Base-by-base conservation (phyloP, 1,140 invertebrate genomes). In the Apolygus lucorum region DNA sequence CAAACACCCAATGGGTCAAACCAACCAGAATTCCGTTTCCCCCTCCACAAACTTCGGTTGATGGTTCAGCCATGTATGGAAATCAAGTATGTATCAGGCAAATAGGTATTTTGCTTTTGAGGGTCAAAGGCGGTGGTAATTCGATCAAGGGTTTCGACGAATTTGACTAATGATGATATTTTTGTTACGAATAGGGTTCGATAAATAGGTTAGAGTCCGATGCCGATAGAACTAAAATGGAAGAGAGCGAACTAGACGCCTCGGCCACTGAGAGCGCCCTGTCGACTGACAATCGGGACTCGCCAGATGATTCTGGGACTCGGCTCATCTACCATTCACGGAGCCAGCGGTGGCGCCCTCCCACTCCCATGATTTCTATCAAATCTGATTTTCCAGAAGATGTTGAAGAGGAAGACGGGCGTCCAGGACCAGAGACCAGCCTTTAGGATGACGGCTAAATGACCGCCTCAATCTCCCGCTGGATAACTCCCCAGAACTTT, bases 241-340 rank as follows among this genome's bases (percentile, higher is more conserved):
- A 52, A 1, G 67, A 67, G 29, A 67, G 65, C 52, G 70, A 71
- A 29, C 17, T 71, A 65, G 70, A 71, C 63, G 67, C 67, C 2
- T 68, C 65, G 49, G 70, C 70, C 1, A 71, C 70, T 17, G 70
- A 71, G 65, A 68, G 67, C 24, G 70, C 70, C 11, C 49, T 71
- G n/a, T 71, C 70, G 29, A 71, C 70, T 4, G 70, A 71, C 63
- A 59, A 71, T 49, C 28, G 70, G 49, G 67, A 68, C 52, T 68
- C 67, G 34, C 54, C 65, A 8, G 70, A 71, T 65, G 4, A 70
- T 63, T 63, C 62, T 22, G 17, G 22, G 62, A 27, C 22, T 63
- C 22, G n/a, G 14, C 17, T 25, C 62, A 14, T 21, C 22, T 25
- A 26, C 22, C 26, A 26, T 27, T 26, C 22, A 63, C 26, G 17